Conservation (phyloP, 1,140 invertebrate species). For the Agrilus planipennis region DNA sequence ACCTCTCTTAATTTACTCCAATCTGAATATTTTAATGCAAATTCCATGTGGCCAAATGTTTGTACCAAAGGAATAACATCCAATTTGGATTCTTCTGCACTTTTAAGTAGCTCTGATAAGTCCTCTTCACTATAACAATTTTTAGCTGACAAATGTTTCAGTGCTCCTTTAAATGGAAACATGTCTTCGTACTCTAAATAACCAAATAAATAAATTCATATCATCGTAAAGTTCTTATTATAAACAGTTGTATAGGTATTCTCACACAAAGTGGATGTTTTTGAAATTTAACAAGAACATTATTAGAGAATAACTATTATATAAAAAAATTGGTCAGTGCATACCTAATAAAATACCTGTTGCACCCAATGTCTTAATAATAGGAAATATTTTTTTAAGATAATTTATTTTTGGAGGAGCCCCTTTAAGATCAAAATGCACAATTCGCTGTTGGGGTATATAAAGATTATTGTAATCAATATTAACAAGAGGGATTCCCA, state of each 20-base stretch:
- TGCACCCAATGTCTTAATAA: constrained; percentile 64
- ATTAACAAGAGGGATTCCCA: constrained; percentile 30
- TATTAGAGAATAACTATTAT: not conserved
- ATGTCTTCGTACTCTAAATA: constrained; percentile 99
- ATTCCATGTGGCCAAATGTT: constrained; percentile 93
- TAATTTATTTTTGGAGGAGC: constrained; percentile 67
- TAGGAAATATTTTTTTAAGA: constrained; percentile 59
- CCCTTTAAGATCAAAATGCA: constrained; percentile 87
- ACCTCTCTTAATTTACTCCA: constrained; percentile 70
- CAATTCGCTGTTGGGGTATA: constrained; percentile 39
- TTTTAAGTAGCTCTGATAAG: constrained; percentile 48
- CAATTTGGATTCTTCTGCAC: constrained; percentile 54
- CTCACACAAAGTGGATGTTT: too few relatives aligned
- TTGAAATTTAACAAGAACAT: too few relatives aligned
- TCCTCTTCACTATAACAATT: constrained; percentile 68
- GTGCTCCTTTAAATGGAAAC: constrained; percentile 75
- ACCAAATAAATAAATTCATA: too few relatives aligned
- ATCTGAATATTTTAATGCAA: constrained; percentile 69
- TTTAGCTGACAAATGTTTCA: constrained; percentile 53
- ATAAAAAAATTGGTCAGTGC: not conserved
- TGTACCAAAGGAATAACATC: constrained; percentile 87
- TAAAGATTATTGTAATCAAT: constrained; percentile 26
- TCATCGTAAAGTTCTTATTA: too few relatives aligned
- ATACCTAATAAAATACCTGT: constrained; percentile 50
- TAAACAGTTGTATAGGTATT: too few relatives aligned